Conservation (phyloP, 1,140 invertebrate species). For the Platorchestia sp. region DNA sequence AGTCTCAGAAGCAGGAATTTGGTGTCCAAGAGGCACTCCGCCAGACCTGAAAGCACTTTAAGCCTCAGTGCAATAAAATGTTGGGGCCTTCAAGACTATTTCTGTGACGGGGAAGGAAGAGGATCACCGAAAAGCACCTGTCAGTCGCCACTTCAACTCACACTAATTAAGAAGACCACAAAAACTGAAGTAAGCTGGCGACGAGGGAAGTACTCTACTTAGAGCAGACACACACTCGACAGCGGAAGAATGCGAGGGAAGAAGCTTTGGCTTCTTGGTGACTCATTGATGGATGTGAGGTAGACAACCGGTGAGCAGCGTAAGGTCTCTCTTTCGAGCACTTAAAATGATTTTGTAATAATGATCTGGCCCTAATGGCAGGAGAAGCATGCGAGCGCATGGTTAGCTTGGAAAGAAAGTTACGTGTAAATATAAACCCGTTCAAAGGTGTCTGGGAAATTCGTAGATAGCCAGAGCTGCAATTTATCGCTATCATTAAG, state of each 20-base stretch:
- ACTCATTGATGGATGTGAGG: background rate
- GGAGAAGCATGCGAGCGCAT: too few species aligned
- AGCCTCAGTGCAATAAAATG: background rate
- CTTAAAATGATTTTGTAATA: background rate
- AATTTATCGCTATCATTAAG: too few species aligned
- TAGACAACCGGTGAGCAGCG: background rate
- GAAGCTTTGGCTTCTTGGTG: background rate
- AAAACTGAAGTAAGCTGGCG: constrained; percentile 66
- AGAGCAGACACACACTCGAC: background rate
- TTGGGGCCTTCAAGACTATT: background rate
- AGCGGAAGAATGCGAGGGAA: background rate
- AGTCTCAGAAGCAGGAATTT: background rate
- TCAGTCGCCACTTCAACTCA: background rate
- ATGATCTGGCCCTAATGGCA: too few species aligned
- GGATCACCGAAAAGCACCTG: constrained; percentile 14
- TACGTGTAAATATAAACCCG: too few species aligned
- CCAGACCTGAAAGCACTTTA: background rate
- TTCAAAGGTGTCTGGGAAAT: too few species aligned
- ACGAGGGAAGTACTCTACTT: background rate
- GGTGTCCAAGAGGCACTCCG: background rate
- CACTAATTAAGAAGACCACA: constrained; percentile 73
- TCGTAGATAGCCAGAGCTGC: too few species aligned
- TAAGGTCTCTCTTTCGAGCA: background rate
- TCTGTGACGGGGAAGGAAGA: background rate
- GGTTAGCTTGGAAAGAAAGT: too few species aligned